Percentiles rank a stretch among this genome's conserved stretches.
These are phyloP conservation scores for Helobdella robusta DNA, from an alignment of 2,888 invertebrate species.

Conservation along the genomic window DNA sequence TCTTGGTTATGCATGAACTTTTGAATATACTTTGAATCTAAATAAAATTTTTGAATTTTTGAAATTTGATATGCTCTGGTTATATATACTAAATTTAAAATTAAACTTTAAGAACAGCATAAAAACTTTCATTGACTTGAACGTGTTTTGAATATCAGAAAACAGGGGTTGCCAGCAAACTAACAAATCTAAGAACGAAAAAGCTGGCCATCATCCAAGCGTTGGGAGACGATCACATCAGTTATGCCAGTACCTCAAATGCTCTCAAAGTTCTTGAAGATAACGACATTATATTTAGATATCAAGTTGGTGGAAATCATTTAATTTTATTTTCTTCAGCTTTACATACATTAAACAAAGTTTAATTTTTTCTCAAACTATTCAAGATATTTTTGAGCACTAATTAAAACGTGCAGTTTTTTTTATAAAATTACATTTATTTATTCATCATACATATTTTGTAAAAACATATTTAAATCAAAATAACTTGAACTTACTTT, in stretches of 20 bases:
- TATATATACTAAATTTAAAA: not conserved
- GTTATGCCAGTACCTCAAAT: constrained; percentile 27
- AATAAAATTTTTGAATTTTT: not conserved
- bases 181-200: constrained; percentile 74
- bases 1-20: too few species aligned
- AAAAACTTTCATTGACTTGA: not conserved
- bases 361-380: too few species aligned
- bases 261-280: constrained; percentile 27
- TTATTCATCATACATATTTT: too few species aligned
- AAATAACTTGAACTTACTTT: too few species aligned
- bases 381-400: too few species aligned
- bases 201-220: constrained; percentile 84
- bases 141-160: constrained; percentile 35
- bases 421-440: too few species aligned
- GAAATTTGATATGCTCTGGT: not conserved
- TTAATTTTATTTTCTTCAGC: not conserved
- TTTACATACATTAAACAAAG: too few species aligned
- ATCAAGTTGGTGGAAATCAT: constrained; percentile 25
- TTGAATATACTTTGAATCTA: too few species aligned
- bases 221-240: constrained; percentile 63
- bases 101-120: not conserved
- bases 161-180: constrained; percentile 75
- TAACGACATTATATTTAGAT: constrained; percentile 29
- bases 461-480: too few species aligned
- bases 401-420: too few species aligned